Base-by-base conservation (phyloP, 1,140 invertebrate genomes). In the Drosophila dunni region DNA sequence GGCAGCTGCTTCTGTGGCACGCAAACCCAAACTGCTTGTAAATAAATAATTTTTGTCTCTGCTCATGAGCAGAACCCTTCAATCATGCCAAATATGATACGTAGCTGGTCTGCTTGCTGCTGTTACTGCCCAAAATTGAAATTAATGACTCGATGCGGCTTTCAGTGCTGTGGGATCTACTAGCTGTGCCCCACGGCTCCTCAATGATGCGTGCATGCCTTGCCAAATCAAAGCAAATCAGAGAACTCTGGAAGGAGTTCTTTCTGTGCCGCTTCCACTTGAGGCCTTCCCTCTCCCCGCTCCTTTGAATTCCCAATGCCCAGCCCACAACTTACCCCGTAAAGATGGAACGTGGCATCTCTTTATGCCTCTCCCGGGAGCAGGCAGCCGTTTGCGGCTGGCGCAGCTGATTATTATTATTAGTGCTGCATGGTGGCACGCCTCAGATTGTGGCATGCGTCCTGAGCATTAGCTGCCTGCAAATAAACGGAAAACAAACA, bases 11-110 rank as follows among this genome's bases (percentile, higher is more conserved):
- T 36, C 33, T 57, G 56, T 67, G 69, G 68, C 68, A 75, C 69
- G 46, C 40, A 54, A 40, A 66, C 78, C 63, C 58, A 65, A 75
- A 56, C 58, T 48, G 68, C 68, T 48, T 38, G 76, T 84, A 84
- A 89, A 89, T 89, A 89, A 89, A 89, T 89, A 84, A 89, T 89
- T 81, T 69, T 62, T 89, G 80, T 81, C 74, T 79, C 74, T 70
- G 77, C 56, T 62, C 68, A 20, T 15, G 33, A 15, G 57, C 11
- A 42, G 40, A 75, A 71, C 73, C 68, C 66, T 75, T 71, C 68
- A 75, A 71, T 54, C 53, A 64, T 58, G 58, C 38, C 33, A 54
- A 61, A 33, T n/a, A 51, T 46, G 24, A n/a, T 2, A 1, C 20
- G 36, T n/a, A 20, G 24, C 11, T 15, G 20, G 15, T 29, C n/a